phyloP scores from a whole-genome alignment of 2,888 invertebrate genomes.

The Eupithecia pulchellata region DNA sequence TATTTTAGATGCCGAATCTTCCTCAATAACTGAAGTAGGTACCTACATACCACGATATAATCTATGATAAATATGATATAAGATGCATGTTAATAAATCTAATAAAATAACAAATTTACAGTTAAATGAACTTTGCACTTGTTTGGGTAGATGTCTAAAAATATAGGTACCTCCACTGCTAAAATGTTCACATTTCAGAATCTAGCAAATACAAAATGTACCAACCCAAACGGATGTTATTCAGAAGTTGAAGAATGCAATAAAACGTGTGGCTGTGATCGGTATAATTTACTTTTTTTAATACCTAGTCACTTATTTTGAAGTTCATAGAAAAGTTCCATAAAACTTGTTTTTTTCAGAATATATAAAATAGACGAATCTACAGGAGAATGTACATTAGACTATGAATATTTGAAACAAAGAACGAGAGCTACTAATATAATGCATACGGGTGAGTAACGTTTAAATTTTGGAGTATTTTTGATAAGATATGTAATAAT shows the following conservation, averaged over 20 bases:
- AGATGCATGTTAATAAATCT: background rate
- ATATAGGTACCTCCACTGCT: background rate
- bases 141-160: background rate
- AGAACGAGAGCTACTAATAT: constrained; percentile 23
- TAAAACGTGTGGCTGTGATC: constrained; percentile 37
- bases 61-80: too few relatives aligned
- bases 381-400: constrained; percentile 27
- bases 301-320: too few relatives aligned
- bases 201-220: constrained; percentile 16
- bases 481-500: too few relatives aligned
- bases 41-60: background rate
- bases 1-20: constrained; percentile 29
- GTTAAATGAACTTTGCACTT: background rate
- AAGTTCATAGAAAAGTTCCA: background rate
- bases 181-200: constrained; percentile 20
- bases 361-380: constrained; percentile 29
- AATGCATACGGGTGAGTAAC: constrained; percentile 25
- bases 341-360: constrained; percentile 32
- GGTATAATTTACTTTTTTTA: constrained; percentile 15
- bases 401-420: constrained; percentile 27
- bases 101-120: background rate
- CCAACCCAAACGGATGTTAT: constrained; percentile 25
- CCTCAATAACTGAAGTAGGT: constrained; percentile 14
- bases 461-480: background rate
- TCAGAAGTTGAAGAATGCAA: constrained; percentile 26